A percentile compares a stretch with the other conserved stretches of the same genome.
These are phyloP conservation scores for Temnopleurus reevesii DNA, from an alignment of 53 echinoderm and acorn worm genomes.

Conservation along the genomic window DNA sequence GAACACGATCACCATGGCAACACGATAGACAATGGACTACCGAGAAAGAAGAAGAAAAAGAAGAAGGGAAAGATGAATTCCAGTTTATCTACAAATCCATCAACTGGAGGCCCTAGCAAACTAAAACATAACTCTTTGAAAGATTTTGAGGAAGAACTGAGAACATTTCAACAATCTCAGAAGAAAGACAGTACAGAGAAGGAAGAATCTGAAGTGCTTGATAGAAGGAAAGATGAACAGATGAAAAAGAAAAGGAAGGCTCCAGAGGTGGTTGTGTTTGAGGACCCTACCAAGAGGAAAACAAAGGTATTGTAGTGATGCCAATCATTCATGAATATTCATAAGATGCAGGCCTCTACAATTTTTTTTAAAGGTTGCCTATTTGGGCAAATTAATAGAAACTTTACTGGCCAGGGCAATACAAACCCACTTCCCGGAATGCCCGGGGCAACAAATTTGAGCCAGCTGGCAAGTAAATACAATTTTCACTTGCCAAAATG, in stretches of 20 bases:
- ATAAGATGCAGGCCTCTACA: too few species aligned
- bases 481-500: too few species aligned
- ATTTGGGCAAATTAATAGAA: too few species aligned
- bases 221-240: conserved; percentile 36
- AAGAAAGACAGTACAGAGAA: not conserved
- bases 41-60: conserved; percentile 34
- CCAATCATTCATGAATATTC: too few species aligned
- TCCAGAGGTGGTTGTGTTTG: conserved; percentile 79
- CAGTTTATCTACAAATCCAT: not conserved
- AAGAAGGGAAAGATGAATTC: conserved; percentile 46
- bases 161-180: not conserved
- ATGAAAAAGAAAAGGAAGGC: conserved; percentile 40
- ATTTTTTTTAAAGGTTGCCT: too few species aligned
- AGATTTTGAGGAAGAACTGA: conserved; percentile 65
- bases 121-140: conserved; percentile 44
- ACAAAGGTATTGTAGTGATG: conserved; percentile 48
- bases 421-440: too few species aligned
- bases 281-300: conserved; percentile 76
- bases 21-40: not conserved
- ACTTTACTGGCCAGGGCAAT: too few species aligned
- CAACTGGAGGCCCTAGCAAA: not conserved
- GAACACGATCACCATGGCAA: not conserved
- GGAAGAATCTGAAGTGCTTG: not conserved
- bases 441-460: too few species aligned
- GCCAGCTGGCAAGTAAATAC: too few species aligned